Percentiles rank a stretch among this genome's conserved stretches.
Conservation (phyloP, 2,113 vertebrate genomes). For the Tursiops truncatus region DNA sequence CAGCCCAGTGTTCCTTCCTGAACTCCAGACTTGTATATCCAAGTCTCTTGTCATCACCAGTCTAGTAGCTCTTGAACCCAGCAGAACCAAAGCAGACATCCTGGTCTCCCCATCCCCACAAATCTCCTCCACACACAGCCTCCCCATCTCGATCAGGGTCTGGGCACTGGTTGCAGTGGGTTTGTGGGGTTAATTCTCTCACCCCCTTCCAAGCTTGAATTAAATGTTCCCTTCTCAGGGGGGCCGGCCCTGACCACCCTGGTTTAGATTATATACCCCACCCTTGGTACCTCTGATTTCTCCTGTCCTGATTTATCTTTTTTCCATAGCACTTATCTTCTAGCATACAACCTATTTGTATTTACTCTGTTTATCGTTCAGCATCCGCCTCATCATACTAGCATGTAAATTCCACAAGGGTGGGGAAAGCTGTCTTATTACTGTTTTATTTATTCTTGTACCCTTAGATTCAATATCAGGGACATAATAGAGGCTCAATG, state of each 20-base stretch:
- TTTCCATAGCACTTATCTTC: background rate
- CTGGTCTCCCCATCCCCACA: background rate
- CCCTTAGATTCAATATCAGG: background rate
- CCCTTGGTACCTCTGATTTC: background rate
- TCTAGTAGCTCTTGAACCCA: background rate
- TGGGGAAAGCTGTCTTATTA: background rate
- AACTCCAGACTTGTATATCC: background rate
- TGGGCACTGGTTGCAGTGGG: background rate
- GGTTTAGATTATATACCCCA: background rate
- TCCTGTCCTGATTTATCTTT: background rate
- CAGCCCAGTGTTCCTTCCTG: background rate
- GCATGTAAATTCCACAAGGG: background rate
- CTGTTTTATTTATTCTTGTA: background rate
- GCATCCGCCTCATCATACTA: background rate
- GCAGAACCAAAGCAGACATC: background rate
- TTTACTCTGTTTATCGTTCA: background rate
- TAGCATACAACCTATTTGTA: background rate
- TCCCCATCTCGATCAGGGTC: too few species aligned
- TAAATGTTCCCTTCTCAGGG: background rate
- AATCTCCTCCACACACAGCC: background rate
- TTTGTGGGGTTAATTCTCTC: accelerated
- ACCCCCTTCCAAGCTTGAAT: background rate
- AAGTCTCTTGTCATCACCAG: background rate
- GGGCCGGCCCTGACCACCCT: background rate
- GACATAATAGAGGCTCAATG: background rate